Base-by-base conservation (phyloP, 1,140 invertebrate genomes). In the Latrodectus geometricus region DNA sequence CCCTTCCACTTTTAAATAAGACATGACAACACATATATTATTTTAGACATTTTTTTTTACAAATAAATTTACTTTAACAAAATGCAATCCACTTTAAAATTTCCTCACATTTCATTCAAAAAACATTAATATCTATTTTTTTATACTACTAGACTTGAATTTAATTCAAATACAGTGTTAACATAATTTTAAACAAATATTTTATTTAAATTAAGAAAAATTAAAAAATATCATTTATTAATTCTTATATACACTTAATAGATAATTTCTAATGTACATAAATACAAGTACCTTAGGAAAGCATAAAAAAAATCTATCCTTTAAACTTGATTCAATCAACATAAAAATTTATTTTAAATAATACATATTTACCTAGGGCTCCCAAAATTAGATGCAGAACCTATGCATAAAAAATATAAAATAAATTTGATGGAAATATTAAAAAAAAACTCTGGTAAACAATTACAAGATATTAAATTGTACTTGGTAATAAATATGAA, bases 301-400 rank as follows among this genome's bases (percentile, higher is more conserved):
- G 3, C 17, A 61, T 2, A 61, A 61, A 61, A 61, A 17, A 61
- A 61, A 61, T 4, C 8, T 14, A 61, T 61, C 54, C 8, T 56
- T 14, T 17, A 61, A 61, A 61, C 8, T 61, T 61, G 8, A 61
- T 61, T 61, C 17, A 11, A 61, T 14, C 54, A 61, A 61, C 54
- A 61, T 14, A 61, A 61, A 61, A 61, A 4, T 14, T 61, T 61
- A 17, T 4, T 61, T 21, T 56, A 52, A 14, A 21, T 12, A 12
- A 56, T 12, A 54, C 9, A 76, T 12, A 76, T 56, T 12, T 76
- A 76, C 76, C 76, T 78, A 20, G 61, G 20, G 17, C 61, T 48
- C 49, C 76, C 76, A 49, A 78, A 78, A 68, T 23, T 52, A 48
- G 76, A 49, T 17, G 23, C 56, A 66, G 5, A 14, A 48, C 23